phyloP scores from a whole-genome alignment of 2,888 invertebrate species.

The Eilema depressum region DNA sequence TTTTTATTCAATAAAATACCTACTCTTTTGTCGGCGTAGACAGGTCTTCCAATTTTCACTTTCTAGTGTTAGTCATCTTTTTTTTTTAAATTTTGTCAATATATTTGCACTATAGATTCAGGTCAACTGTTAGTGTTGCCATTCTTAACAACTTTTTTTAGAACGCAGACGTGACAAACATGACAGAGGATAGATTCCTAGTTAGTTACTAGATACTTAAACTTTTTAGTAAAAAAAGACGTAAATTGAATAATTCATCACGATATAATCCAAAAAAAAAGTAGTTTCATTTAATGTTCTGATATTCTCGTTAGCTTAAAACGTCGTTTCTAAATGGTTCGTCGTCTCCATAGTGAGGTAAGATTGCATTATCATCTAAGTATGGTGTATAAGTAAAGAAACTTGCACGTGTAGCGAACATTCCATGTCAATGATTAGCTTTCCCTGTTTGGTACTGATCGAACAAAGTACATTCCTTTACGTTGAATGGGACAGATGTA shows the following conservation, averaged over 20 bases:
- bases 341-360: conserved; percentile 5
- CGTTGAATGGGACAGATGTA: conserved; percentile 48
- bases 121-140: conserved; percentile 2
- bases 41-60: not conserved
- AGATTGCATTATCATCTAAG: conserved; percentile 28
- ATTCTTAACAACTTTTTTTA: not conserved
- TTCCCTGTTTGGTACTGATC: conserved; percentile 58
- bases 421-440: conserved; percentile 68
- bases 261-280: no score
- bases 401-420: conserved; percentile 61
- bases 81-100: not conserved
- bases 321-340: not conserved
- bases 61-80: not conserved
- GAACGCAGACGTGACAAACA: no score
- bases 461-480: conserved; percentile 67
- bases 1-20: not conserved
- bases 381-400: conserved; percentile 26
- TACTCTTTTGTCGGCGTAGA: not conserved
- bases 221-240: no score
- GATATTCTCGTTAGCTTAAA: not conserved
- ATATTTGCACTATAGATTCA: not conserved
- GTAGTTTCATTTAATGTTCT: not conserved
- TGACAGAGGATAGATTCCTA: no score
- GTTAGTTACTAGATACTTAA: no score
- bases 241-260: no score